A percentile compares a stretch with the other conserved stretches of the same genome.
Conservation (phyloP, 2,797 vertebrate species). For the Lepilemur ruficaudatus region DNA sequence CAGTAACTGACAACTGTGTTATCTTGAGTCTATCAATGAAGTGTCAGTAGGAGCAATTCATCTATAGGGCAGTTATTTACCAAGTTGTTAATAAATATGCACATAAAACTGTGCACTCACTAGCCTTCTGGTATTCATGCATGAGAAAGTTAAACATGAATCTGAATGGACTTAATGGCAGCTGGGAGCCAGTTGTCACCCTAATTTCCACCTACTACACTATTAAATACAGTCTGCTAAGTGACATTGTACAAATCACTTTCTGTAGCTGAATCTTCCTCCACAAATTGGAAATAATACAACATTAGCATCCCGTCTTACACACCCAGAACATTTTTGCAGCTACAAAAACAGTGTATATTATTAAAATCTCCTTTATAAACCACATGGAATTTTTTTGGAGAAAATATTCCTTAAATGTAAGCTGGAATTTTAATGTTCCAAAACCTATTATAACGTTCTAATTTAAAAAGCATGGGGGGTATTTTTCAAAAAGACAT, state of each 20-base stretch:
- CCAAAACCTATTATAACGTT: not conserved
- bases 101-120: not conserved
- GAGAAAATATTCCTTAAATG: not conserved
- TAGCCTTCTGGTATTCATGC: not conserved
- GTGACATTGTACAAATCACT: not conserved
- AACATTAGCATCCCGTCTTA: not conserved
- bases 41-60: not conserved
- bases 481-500: not conserved
- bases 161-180: not conserved
- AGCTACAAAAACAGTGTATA: not conserved
- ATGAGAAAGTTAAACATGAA: not conserved
- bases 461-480: not conserved
- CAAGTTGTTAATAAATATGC: not conserved
- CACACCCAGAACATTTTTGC: not conserved
- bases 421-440: not conserved
- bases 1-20: not conserved
- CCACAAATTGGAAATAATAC: not conserved
- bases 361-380: conserved; percentile 1
- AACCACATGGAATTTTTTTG: not conserved
- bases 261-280: not conserved
- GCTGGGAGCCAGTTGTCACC: not conserved
- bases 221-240: not conserved
- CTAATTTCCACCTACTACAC: not conserved
- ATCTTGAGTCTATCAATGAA: not conserved
- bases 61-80: not conserved